A percentile compares a stretch with the other conserved stretches of the same genome.
Evolutionary conservation across 1,140 invertebrate species (phyloP).

Genomic region (Nixonia krombeini): DNA sequence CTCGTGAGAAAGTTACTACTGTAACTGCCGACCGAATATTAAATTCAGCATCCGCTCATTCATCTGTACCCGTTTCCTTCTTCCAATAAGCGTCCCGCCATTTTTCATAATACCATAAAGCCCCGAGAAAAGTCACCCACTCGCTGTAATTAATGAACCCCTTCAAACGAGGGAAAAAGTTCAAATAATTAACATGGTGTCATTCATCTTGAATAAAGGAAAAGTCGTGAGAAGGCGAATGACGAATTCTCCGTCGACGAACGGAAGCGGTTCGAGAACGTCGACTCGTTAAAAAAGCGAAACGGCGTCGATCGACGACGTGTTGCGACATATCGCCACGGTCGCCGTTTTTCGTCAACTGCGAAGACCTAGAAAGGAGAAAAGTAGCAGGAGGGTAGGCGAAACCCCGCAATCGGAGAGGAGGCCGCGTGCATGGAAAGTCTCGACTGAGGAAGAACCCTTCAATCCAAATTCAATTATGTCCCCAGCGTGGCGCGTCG

Average conservation of each 20-base stretch:
- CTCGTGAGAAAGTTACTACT: too few species aligned
- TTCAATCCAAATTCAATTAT: constrained; percentile 69
- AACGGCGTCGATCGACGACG: constrained; percentile 35
- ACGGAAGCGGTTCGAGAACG: too few species aligned
- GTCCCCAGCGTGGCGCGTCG: constrained; percentile 41
- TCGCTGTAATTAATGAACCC: background rate
- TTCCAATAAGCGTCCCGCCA: background rate
- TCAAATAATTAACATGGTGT: too few species aligned
- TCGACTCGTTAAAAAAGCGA: background rate
- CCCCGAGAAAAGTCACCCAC: background rate
- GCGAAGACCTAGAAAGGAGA: constrained; percentile 63
- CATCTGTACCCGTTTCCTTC: background rate
- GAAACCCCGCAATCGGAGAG: constrained; percentile 67
- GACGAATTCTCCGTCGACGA: too few species aligned
- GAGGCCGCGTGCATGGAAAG: constrained; percentile 29
- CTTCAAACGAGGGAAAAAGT: too few species aligned
- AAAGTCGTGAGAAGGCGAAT: too few species aligned
- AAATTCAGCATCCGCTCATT: background rate
- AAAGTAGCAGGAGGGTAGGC: constrained; percentile 33
- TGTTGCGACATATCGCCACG: constrained; percentile 34
- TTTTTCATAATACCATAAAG: background rate
- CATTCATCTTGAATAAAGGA: too few species aligned
- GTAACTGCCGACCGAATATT: background rate
- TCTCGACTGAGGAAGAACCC: constrained; percentile 56
- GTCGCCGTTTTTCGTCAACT: constrained; percentile 39